phyloP scores from a whole-genome alignment of 1,140 invertebrate genomes.

The Brachionus plicatilis region DNA sequence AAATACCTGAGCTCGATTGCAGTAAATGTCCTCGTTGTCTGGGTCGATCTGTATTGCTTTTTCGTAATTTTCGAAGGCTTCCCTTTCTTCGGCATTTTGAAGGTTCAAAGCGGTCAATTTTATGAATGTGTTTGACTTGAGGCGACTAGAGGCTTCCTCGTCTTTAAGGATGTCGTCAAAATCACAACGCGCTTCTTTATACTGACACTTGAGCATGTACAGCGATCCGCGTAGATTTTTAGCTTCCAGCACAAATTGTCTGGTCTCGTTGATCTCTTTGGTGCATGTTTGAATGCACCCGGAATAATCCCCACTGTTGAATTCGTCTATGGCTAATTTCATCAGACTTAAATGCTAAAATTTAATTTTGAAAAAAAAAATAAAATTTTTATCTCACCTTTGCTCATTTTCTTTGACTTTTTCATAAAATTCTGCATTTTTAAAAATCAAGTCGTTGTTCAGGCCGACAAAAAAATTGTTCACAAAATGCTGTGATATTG shows the following conservation, averaged over 20 bases:
- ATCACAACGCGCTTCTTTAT: slow-evolving; percentile 1
- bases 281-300: not conserved
- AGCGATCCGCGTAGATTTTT: slow-evolving; percentile 33
- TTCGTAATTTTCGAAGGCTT: slow-evolving; percentile 67
- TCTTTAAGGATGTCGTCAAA: slow-evolving; percentile 16
- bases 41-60: slow-evolving; percentile 69
- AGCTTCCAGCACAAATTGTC: not conserved
- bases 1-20: slow-evolving; percentile 67
- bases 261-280: slow-evolving; percentile 12
- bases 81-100: slow-evolving; percentile 67
- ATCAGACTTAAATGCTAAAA: not conserved
- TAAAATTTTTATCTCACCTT: not conserved
- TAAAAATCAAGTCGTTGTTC: slow-evolving; percentile 30
- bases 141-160: not conserved
- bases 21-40: slow-evolving; percentile 75
- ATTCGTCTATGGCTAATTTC: slow-evolving; percentile 15
- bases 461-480: slow-evolving; percentile 38
- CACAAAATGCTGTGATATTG: slow-evolving; percentile 38
- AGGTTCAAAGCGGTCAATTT: slow-evolving; percentile 77
- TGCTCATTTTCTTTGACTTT: slow-evolving; percentile 3
- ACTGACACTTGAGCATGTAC: slow-evolving; percentile 30
- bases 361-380: too few species aligned
- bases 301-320: not conserved
- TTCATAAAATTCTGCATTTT: slow-evolving; percentile 37
- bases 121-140: slow-evolving; percentile 70